Conservation (phyloP, 1,140 invertebrate species). For the Acarapis woodi region DNA sequence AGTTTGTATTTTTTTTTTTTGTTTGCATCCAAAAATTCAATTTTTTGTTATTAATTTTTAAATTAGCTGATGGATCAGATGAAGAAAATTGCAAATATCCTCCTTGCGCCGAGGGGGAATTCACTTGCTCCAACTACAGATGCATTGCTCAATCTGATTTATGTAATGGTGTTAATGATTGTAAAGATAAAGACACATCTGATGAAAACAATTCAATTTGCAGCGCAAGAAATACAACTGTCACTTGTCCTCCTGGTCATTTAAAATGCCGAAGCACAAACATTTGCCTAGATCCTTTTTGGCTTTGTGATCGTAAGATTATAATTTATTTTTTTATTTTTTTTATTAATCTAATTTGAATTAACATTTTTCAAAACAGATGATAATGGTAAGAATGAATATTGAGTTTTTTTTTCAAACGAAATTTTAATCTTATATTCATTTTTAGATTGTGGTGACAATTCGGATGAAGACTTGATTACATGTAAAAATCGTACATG, state of each 20-base stretch:
- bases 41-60: constrained; percentile 78
- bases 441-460: constrained; percentile 86
- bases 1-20: constrained; percentile 21
- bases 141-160: constrained; percentile 59
- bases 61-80: constrained; percentile 69
- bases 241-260: constrained; percentile 53
- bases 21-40: constrained; percentile 70
- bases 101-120: constrained; percentile 62
- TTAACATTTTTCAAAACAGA: neutral
- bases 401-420: neutral
- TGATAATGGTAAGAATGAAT: neutral
- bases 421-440: constrained; percentile 22
- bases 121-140: constrained; percentile 64
- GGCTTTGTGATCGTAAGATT: constrained; percentile 50
- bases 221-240: constrained; percentile 38
- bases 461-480: constrained; percentile 66
- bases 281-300: constrained; percentile 78
- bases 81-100: constrained; percentile 69
- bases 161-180: constrained; percentile 76
- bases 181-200: constrained; percentile 66
- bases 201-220: constrained; percentile 65
- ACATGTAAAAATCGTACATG: constrained; percentile 63
- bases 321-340: constrained; percentile 1
- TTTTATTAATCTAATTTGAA: constrained; percentile 2
- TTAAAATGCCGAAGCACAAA: constrained; percentile 73